These are phyloP conservation scores for Tangara arthus DNA, from an alignment of 2,797 vertebrate genomes.

Conservation along the genomic window DNA sequence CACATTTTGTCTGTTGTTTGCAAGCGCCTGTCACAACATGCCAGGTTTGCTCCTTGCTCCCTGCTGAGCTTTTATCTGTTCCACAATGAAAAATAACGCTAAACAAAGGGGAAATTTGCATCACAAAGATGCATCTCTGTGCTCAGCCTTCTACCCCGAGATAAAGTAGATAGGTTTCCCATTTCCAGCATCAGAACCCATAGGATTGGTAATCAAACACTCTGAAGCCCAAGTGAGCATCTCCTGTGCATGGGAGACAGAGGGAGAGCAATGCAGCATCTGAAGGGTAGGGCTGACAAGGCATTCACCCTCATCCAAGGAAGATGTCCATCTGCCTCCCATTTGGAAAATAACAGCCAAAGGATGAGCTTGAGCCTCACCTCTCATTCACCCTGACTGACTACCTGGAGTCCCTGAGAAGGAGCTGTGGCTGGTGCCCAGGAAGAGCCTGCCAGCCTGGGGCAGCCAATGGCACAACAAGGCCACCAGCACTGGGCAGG, in stretches of 20 bases:
- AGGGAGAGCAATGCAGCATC: background rate
- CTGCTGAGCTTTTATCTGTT: background rate
- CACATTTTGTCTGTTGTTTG: background rate
- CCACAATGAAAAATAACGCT: background rate
- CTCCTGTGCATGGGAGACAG: background rate
- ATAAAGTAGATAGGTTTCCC: conserved; percentile 2
- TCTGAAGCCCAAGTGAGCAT: background rate
- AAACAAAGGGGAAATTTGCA: conserved; percentile 34
- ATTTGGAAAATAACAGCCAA: conserved; percentile 54
- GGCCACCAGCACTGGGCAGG: conserved; percentile 56
- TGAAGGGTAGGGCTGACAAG: conserved; percentile 22
- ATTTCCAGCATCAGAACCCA: background rate
- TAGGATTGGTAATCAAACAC: background rate
- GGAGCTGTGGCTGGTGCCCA: background rate
- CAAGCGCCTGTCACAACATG: conserved; percentile 23
- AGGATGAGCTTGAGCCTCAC: conserved; percentile 25
- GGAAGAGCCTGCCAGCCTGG: background rate
- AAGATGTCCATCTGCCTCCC: conserved; percentile 33
- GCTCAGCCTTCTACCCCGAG: background rate
- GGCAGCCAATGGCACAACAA: conserved; percentile 34
- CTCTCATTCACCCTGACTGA: background rate
- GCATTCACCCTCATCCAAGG: conserved; percentile 48
- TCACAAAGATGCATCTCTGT: conserved; percentile 24
- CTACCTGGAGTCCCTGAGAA: conserved; percentile 38
- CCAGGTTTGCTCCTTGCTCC: conserved; percentile 1